Evolutionary conservation across 2,888 invertebrate genomes (phyloP).

Genomic region (Trachelus iudaicus): DNA sequence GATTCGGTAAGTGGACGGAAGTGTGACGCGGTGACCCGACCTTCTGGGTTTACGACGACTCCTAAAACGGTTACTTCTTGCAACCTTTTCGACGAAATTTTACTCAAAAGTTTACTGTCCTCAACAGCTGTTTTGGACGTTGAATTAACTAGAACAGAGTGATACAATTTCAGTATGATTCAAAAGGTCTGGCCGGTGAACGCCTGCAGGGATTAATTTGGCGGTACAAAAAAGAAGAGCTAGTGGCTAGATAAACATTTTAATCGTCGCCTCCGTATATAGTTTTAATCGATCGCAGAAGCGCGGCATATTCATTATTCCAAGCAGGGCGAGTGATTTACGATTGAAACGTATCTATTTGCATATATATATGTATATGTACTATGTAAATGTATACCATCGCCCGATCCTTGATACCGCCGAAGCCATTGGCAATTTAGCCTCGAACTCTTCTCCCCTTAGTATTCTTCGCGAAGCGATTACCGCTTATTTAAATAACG

Average conservation of each 20-base stretch:
- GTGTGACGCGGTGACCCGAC: not conserved
- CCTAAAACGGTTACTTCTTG: not conserved
- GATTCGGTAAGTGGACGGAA: not conserved
- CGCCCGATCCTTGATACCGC: not conserved
- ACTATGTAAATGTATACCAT: not conserved
- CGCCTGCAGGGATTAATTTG: not conserved
- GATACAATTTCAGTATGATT: not conserved
- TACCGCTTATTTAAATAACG: constrained; percentile 29
- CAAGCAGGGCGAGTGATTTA: not conserved
- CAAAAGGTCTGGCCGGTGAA: not conserved
- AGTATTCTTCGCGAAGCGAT: constrained; percentile 20
- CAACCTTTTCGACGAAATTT: not conserved
- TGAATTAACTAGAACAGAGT: not conserved
- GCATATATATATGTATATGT: not conserved
- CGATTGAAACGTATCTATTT: not conserved
- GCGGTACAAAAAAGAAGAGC: not conserved
- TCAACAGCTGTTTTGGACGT: not conserved
- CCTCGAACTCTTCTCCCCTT: constrained; percentile 22
- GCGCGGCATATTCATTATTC: not conserved
- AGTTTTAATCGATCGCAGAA: not conserved
- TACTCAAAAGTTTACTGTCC: not conserved
- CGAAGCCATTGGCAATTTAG: not conserved
- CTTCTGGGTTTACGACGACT: not conserved
- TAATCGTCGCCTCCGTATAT: not conserved
- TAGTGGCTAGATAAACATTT: not conserved